phyloP scores from a whole-genome alignment of 2,888 invertebrate genomes.

The Micoletzkya japonica region DNA sequence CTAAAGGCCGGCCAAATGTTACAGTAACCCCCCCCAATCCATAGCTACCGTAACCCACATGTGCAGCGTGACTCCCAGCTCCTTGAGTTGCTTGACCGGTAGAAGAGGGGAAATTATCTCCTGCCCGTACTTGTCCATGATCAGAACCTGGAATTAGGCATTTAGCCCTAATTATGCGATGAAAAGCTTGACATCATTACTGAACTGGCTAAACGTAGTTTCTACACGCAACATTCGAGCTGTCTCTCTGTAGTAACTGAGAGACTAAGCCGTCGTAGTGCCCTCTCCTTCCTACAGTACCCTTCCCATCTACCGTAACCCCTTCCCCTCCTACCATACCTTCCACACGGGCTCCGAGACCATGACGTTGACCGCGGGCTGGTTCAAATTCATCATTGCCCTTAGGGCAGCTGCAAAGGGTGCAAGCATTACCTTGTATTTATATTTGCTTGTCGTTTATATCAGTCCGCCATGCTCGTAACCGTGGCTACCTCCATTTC shows the following conservation, averaged over 20 bases:
- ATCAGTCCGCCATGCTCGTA: too few relatives aligned
- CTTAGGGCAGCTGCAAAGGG: conserved; percentile 57
- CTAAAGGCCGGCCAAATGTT: neutral
- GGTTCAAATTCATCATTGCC: conserved; percentile 61
- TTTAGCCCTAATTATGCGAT: conserved; percentile 68
- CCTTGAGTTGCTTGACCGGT: conserved; percentile 90
- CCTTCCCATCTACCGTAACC: neutral
- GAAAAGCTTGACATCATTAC: neutral
- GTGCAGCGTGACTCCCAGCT: conserved; percentile 94
- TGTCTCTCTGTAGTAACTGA: neutral
- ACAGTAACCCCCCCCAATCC: neutral
- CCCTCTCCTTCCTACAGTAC: too few relatives aligned
- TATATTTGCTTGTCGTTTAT: conserved; percentile 3
- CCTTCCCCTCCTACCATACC: conserved; percentile 6
- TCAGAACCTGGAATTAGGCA: conserved; percentile 72
- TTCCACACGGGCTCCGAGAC: conserved; percentile 62
- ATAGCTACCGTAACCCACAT: conserved; percentile 72
- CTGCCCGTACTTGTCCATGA: conserved; percentile 94
- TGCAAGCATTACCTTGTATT: neutral
- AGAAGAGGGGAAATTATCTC: conserved; percentile 96
- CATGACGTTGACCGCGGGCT: conserved; percentile 50
- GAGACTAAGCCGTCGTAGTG: too few relatives aligned
- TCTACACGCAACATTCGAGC: neutral
- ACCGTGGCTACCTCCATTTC: too few relatives aligned
- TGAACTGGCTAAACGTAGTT: neutral